Evolutionary conservation across 2,888 invertebrate genomes (phyloP).

Genomic region (Endomychus coccineus): DNA sequence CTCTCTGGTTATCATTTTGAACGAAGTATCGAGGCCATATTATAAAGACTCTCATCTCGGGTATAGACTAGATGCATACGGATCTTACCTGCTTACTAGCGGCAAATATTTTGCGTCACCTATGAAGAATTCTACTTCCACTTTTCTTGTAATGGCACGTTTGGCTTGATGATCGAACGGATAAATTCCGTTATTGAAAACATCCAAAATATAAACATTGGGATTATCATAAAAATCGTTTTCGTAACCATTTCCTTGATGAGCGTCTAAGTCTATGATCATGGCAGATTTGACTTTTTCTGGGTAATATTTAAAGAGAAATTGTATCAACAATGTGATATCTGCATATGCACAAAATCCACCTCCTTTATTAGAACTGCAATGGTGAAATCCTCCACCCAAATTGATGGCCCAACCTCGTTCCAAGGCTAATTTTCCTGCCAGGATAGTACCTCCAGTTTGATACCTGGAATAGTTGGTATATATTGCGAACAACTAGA

Average conservation of each 20-base stretch:
- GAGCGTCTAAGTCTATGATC: slow-evolving; percentile 89
- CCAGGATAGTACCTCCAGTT: slow-evolving; percentile 77
- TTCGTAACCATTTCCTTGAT: slow-evolving; percentile 89
- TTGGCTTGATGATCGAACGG: slow-evolving; percentile 71
- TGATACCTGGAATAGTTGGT: slow-evolving; percentile 55
- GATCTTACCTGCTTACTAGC: slow-evolving; percentile 58
- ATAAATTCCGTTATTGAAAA: slow-evolving; percentile 76
- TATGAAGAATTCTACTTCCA: slow-evolving; percentile 55
- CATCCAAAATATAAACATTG: slow-evolving; percentile 79
- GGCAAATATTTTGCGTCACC: slow-evolving; percentile 63
- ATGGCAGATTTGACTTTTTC: slow-evolving; percentile 59
- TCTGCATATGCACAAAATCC: slow-evolving; percentile 91
- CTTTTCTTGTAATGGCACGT: slow-evolving; percentile 59
- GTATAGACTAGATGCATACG: no score
- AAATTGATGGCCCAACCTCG: slow-evolving; percentile 85
- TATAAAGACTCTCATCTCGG: no score
- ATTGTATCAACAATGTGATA: slow-evolving; percentile 69
- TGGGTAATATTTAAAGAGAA: slow-evolving; percentile 52
- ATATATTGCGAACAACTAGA: no score
- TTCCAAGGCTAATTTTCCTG: slow-evolving; percentile 74
- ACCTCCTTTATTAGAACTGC: slow-evolving; percentile 65
- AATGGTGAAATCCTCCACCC: slow-evolving; percentile 90
- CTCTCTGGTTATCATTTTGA: no score
- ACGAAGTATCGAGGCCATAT: no score
- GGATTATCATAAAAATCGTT: slow-evolving; percentile 65